Conservation (phyloP, 2,113 vertebrate species). For the Tetrao urogallus region DNA sequence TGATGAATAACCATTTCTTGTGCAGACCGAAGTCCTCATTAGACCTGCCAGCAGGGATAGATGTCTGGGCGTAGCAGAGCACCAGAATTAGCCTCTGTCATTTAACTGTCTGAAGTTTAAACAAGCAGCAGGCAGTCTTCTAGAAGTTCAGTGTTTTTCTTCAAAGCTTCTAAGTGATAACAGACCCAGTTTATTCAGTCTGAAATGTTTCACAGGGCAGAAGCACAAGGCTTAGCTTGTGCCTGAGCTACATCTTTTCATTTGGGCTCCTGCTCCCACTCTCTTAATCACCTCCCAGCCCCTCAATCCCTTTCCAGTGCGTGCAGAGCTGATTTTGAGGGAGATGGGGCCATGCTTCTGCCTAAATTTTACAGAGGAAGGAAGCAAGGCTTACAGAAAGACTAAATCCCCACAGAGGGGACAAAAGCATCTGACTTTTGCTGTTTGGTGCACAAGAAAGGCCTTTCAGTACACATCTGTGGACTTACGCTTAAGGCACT, state of each 20-base stretch:
- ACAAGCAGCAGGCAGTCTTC: background rate
- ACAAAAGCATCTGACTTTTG: background rate
- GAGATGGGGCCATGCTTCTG: background rate
- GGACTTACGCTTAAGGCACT: background rate
- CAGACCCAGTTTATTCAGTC: background rate
- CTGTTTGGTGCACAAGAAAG: background rate
- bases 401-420: background rate
- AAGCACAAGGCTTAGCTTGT: background rate
- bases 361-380: background rate
- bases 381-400: background rate
- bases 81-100: constrained; percentile 66
- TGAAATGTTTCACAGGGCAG: background rate
- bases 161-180: background rate
- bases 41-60: constrained; percentile 60
- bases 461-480: background rate
- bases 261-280: background rate
- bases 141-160: background rate
- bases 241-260: background rate
- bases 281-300: background rate
- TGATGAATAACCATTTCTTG: constrained; percentile 64
- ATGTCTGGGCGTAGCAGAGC: constrained; percentile 50
- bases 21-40: constrained; percentile 63
- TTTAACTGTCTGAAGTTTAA: constrained; percentile 58
- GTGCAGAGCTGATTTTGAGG: background rate
- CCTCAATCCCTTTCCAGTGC: background rate